phyloP scores from a whole-genome alignment of 2,113 vertebrate genomes.

The Dipodomys stephensi region DNA sequence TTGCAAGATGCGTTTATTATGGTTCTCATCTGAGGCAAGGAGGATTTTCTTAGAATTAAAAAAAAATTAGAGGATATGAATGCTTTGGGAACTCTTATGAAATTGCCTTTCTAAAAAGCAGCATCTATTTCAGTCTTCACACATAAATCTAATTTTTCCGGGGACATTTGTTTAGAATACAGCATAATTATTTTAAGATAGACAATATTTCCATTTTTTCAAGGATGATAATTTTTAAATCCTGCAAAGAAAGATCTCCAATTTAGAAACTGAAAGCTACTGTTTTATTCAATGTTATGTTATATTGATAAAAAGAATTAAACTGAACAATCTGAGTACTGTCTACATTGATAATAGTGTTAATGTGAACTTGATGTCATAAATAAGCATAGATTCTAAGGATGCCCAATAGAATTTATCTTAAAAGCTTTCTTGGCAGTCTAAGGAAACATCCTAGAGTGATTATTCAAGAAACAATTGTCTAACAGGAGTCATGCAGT shows the following conservation, averaged over 20 bases:
- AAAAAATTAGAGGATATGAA: conserved; percentile 34
- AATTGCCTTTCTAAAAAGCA: conserved; percentile 1
- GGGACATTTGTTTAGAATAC: not conserved
- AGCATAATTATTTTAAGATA: conserved; percentile 35
- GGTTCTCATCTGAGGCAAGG: not conserved
- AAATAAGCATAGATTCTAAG: not conserved
- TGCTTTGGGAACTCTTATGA: conserved; percentile 7
- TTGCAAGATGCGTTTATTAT: not conserved
- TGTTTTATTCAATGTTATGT: not conserved
- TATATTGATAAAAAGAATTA: conserved; percentile 31
- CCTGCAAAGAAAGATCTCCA: not conserved
- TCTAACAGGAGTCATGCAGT: not conserved
- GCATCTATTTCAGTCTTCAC: not conserved
- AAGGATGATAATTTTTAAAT: conserved; percentile 24
- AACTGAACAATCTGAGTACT: not conserved
- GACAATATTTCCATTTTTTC: not conserved
- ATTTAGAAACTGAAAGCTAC: conserved; percentile 16
- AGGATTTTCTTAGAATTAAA: conserved; percentile 6
- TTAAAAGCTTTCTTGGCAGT: not conserved
- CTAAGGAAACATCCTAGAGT: not conserved
- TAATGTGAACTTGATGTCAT: not conserved
- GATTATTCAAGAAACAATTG: not conserved
- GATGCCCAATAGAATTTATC: conserved; percentile 2
- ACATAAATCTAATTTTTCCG: not conserved
- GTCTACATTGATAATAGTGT: not conserved